Conservation (phyloP, 2,113 vertebrate genomes). For the Tupaia tana region DNA sequence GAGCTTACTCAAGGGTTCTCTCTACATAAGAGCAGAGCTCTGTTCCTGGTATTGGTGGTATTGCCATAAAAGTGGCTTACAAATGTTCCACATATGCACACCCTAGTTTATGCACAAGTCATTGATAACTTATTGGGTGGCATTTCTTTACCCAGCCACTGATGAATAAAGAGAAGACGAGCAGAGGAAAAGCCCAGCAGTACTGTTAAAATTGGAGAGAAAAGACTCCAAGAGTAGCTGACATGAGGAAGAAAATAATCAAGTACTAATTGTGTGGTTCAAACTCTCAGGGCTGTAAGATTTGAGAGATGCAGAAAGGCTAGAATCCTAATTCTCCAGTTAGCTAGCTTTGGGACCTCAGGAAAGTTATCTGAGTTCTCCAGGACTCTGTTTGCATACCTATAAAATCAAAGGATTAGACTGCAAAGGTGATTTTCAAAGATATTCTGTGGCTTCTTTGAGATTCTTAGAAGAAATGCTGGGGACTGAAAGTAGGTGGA, state of each 20-base stretch:
- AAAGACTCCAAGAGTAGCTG: constrained; percentile 61
- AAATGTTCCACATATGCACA: constrained; percentile 70
- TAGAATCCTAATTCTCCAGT: constrained; percentile 61
- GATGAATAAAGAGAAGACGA: constrained; percentile 65
- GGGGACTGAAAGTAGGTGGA: background rate
- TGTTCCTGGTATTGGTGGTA: constrained; percentile 45
- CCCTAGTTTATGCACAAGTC: constrained; percentile 60
- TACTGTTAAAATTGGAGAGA: constrained; percentile 69
- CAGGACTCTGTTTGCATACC: constrained; percentile 37
- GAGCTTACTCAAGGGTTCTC: constrained; percentile 69
- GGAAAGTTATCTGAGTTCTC: constrained; percentile 31
- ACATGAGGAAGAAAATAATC: constrained; percentile 68
- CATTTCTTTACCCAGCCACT: constrained; percentile 72
- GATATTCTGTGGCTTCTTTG: constrained; percentile 32
- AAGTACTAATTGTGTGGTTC: constrained; percentile 58
- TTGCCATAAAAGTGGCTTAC: constrained; percentile 54
- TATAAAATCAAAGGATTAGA: constrained; percentile 64
- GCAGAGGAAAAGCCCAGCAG: constrained; percentile 67
- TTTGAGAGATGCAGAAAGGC: constrained; percentile 43
- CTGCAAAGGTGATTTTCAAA: constrained; percentile 58
- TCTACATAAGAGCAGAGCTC: constrained; percentile 72
- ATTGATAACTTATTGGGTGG: constrained; percentile 71
- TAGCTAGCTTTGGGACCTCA: constrained; percentile 50
- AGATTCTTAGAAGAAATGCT: constrained; percentile 15
- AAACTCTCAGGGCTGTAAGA: constrained; percentile 57